Evolutionary conservation across 2,888 invertebrate genomes (phyloP).

Genomic region (Tupiocoris notatus): DNA sequence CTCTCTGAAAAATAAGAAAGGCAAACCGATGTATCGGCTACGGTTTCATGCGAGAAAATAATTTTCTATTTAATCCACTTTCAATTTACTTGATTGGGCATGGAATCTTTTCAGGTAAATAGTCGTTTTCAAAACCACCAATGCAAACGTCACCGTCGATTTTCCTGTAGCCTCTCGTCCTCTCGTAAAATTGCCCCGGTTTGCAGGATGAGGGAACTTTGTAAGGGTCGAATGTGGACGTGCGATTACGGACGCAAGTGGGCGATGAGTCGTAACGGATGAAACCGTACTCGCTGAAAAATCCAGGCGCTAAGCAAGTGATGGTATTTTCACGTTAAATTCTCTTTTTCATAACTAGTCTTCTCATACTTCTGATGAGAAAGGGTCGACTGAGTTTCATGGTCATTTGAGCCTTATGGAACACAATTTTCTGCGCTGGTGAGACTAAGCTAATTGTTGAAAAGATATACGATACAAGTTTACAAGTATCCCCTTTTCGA

Average conservation of each 20-base stretch:
- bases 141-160: conserved; percentile 78
- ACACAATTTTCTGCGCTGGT: too few relatives aligned
- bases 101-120: conserved; percentile 64
- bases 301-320: too few relatives aligned
- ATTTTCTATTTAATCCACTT: conserved; percentile 22
- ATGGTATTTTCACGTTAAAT: too few relatives aligned
- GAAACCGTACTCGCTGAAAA: conserved; percentile 76
- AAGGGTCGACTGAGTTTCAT: not conserved
- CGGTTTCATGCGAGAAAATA: too few relatives aligned
- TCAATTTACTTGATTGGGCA: conserved; percentile 56
- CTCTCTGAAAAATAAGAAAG: conserved; percentile 55
- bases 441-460: too few relatives aligned
- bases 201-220: conserved; percentile 66
- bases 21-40: not conserved
- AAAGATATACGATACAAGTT: too few relatives aligned
- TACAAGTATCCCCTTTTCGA: too few relatives aligned
- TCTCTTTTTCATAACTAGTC: too few relatives aligned
- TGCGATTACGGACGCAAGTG: conserved; percentile 67
- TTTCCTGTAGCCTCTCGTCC: conserved; percentile 83
- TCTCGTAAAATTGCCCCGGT: conserved; percentile 71
- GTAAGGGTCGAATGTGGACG: conserved; percentile 64
- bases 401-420: too few relatives aligned
- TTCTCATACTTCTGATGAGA: too few relatives aligned
- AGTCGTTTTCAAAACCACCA: conserved; percentile 69
- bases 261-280: conserved; percentile 57